Evolutionary conservation across 2,888 invertebrate genomes (phyloP), one percentile per base, ranked within the genome.

Genomic region (Folsomia manolachei): DNA sequence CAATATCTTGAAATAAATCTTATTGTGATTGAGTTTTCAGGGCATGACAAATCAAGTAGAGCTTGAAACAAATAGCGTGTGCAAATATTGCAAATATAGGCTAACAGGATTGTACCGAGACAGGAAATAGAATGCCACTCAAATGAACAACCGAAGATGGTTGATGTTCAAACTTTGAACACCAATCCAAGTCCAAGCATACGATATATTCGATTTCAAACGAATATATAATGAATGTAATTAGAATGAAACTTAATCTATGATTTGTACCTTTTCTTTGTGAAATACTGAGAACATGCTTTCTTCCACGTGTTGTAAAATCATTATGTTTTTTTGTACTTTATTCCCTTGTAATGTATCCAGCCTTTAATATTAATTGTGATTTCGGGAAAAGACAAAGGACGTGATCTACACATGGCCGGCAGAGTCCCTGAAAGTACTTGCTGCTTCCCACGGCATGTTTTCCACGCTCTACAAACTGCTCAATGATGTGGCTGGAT

Each of bases 391-490:
- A 24, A 71, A 74, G 27, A 73, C 69, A 11, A 79, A 79, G 66
- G 80, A 80, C 62, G 78, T 78, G 18, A 76, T 77, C 7, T 80
- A 74, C 27, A 73, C 74, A n/a, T 80, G 80, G 80, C 79, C 80
- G 1, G 70, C 63, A 63, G 73, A 71, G 24, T 70, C 69, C n/a
- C 82, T 83, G 70, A 90, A 89, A 81, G 87, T 87, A 69, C 85
- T 94, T 52, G 89, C 89, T 66, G 87, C 87, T 70, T 88, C 90
- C 0, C 88, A 93, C 80, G 95, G 95, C 4, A 90, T 94, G 75
- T 95, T 94, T 83, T 87, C 94, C 1, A 95, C 95, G 0, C 85
- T 95, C 0, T 90, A 90, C 82, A 92, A 92, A 83, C 86, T 94
- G 79, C 86, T 95, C 23, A 88, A 90, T 18, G 91, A 92, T 74